Percentiles rank a stretch among this genome's conserved stretches.
phyloP scores from a whole-genome alignment of 1,140 invertebrate genomes.

The Anastatus disparis region DNA sequence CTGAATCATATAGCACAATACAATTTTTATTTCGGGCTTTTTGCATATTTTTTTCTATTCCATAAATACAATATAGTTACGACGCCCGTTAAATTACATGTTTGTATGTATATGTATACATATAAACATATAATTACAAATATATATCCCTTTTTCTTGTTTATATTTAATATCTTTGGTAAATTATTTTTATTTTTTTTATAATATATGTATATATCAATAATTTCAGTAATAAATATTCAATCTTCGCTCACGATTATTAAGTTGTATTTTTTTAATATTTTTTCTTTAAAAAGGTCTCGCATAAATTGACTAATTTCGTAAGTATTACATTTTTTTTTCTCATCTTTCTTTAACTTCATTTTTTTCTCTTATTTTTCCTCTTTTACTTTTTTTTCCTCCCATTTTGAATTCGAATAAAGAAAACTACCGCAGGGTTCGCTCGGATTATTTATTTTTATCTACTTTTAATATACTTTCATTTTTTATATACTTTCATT shows the following conservation, averaged over 20 bases:
- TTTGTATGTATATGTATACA: constrained; percentile 2
- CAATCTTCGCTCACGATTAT: constrained; percentile 50
- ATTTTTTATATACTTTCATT: constrained; percentile 24
- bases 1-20: constrained; percentile 48
- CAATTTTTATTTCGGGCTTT: constrained; percentile 33
- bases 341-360: too few species aligned
- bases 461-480: constrained; percentile 38
- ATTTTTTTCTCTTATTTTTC: too few species aligned
- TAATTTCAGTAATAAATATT: constrained; percentile 52
- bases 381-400: background rate
- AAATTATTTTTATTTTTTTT: constrained; percentile 45
- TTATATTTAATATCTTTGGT: constrained; percentile 16
- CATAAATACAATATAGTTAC: constrained; percentile 36
- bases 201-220: constrained; percentile 47
- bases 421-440: constrained; percentile 1
- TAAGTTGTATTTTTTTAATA: too few species aligned
- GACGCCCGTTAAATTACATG: constrained; percentile 29
- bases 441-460: constrained; percentile 6
- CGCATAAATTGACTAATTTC: constrained; percentile 64
- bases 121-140: constrained; percentile 45
- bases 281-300: constrained; percentile 55
- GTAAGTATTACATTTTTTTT: constrained; percentile 39
- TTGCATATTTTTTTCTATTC: constrained; percentile 6
- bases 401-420: constrained; percentile 32
- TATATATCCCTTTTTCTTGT: constrained; percentile 44